Evolutionary conservation across 1,140 invertebrate species (phyloP).

Genomic region (Scaptomyza montana): DNA sequence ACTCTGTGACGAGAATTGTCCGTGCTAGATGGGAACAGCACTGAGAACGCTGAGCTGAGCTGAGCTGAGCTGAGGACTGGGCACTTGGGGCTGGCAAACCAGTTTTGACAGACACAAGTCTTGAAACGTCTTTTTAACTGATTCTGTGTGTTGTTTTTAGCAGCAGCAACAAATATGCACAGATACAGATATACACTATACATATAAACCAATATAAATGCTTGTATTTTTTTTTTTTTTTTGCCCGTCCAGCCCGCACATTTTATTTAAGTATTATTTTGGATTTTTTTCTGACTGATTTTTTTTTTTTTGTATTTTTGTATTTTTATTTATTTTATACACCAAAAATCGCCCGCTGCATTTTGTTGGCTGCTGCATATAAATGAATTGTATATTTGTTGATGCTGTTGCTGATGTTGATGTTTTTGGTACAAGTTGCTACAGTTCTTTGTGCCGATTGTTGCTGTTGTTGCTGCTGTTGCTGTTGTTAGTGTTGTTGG

Average conservation of each 20-base stretch:
- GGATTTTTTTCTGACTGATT: slow-evolving; percentile 19
- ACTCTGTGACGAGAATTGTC: slow-evolving; percentile 70
- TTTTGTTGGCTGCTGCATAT: slow-evolving; percentile 82
- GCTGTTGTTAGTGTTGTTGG: slow-evolving; percentile 43
- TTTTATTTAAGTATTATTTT: slow-evolving; percentile 78
- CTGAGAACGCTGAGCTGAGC: slow-evolving; percentile 41
- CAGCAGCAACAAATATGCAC: slow-evolving; percentile 72
- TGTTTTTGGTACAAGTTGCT: slow-evolving; percentile 69
- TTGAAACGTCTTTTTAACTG: slow-evolving; percentile 81
- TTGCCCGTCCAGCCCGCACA: slow-evolving; percentile 67
- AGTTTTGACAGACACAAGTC: slow-evolving; percentile 80
- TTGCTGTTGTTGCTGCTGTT: slow-evolving; percentile 26
- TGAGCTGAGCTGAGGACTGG: slow-evolving; percentile 16
- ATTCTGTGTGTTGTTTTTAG: slow-evolving; percentile 66
- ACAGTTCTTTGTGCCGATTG: slow-evolving; percentile 69
- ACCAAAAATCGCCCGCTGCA: slow-evolving; percentile 73
- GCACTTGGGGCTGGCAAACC: slow-evolving; percentile 63
- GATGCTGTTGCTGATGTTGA: slow-evolving; percentile 16
- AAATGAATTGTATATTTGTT: slow-evolving; percentile 72
- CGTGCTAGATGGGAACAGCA: slow-evolving; percentile 66
- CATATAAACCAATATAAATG: slow-evolving; percentile 26
- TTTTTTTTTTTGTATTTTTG: slow-evolving; percentile 37
- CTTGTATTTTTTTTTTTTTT: slow-evolving; percentile 26
- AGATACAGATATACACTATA: slow-evolving; percentile 43
- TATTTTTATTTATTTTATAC: slow-evolving; percentile 73